phyloP scores from a whole-genome alignment of 2,888 invertebrate genomes.

The Morpho helenor region DNA sequence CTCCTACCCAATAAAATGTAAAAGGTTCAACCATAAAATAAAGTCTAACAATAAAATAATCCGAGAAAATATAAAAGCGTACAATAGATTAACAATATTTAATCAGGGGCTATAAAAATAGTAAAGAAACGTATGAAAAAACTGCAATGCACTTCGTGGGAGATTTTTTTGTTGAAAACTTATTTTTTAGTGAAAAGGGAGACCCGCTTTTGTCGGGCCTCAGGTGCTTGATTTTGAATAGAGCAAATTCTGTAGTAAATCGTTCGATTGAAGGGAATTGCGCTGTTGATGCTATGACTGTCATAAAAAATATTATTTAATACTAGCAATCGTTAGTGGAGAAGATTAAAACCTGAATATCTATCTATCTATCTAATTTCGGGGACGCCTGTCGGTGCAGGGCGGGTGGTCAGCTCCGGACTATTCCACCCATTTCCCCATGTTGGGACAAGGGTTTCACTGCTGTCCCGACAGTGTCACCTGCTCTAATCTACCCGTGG shows the following conservation, averaged over 20 bases:
- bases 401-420: too few species aligned
- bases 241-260: constrained; percentile 32
- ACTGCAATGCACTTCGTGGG: constrained; percentile 58
- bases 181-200: constrained; percentile 48
- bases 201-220: constrained; percentile 50
- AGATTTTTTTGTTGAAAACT: constrained; percentile 49
- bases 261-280: constrained; percentile 17
- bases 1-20: constrained; percentile 36
- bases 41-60: constrained; percentile 19
- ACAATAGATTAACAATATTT: constrained; percentile 34
- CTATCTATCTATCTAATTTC: too few species aligned
- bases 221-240: constrained; percentile 55
- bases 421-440: too few species aligned
- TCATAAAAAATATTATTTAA: too few species aligned
- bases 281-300: constrained; percentile 5
- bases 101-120: constrained; percentile 49
- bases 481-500: too few species aligned
- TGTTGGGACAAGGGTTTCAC: too few species aligned
- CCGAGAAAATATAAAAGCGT: constrained; percentile 21
- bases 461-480: too few species aligned
- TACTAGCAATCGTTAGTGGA: too few species aligned
- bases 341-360: too few species aligned
- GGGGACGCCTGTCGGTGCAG: too few species aligned
- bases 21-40: constrained; percentile 14
- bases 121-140: constrained; percentile 40